Evolutionary conservation across 2,113 vertebrate species (phyloP).

Genomic region (Pollimyrus isidori): DNA sequence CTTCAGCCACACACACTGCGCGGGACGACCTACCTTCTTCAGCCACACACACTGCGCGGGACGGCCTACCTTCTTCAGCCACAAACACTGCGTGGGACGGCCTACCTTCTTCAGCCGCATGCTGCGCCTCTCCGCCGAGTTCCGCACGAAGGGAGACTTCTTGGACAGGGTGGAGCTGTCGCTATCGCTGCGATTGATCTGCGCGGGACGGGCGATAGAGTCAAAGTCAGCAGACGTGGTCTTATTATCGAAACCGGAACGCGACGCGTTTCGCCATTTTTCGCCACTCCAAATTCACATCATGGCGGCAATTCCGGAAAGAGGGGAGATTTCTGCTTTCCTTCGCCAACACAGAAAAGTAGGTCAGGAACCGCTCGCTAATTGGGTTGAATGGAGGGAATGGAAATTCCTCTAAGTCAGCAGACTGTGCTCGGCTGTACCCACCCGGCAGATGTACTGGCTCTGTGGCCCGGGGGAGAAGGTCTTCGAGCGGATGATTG

Average conservation of each 20-base stretch:
- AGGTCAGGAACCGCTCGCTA: neutral
- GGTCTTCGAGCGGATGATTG: conserved; percentile 96
- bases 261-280: neutral
- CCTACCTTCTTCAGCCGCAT: conserved; percentile 85
- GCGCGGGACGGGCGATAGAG: neutral
- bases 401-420: neutral
- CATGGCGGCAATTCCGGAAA: neutral
- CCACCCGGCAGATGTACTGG: conserved; percentile 94
- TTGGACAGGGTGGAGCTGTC: conserved; percentile 94
- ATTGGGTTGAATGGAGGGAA: neutral
- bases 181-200: conserved; percentile 96
- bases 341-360: neutral
- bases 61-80: no score
- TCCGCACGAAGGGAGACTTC: conserved; percentile 87
- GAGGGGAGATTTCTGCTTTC: neutral
- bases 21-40: no score
- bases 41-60: no score
- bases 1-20: conserved; percentile 60
- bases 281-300: neutral
- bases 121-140: conserved; percentile 86
- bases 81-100: no score
- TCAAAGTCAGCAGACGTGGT: neutral
- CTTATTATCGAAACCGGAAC: neutral
- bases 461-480: conserved; percentile 95
- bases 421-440: conserved; percentile 14